A percentile compares a stretch with the other conserved stretches of the same genome.
Conservation (phyloP, 2,797 vertebrate species). For the Sciaenops ocellatus region DNA sequence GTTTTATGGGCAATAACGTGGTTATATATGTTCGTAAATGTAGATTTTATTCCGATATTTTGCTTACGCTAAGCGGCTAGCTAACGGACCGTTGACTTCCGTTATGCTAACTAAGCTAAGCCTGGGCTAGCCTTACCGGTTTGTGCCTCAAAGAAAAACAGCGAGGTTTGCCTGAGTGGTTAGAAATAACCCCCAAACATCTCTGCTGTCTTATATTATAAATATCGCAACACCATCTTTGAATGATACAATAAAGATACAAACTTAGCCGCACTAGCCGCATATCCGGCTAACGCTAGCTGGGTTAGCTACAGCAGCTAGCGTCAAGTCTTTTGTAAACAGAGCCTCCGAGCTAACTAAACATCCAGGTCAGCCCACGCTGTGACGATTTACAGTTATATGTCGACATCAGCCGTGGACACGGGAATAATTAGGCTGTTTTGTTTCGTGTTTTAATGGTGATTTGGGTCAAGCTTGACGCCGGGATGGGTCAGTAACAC, state of each 20-base stretch:
- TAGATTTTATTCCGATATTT: slow-evolving; percentile 44
- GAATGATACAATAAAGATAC: background rate
- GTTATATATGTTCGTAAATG: background rate
- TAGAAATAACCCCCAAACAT: rapidly evolving
- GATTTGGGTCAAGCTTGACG: background rate
- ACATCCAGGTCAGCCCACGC: slow-evolving; percentile 18
- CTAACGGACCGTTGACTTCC: slow-evolving; percentile 74
- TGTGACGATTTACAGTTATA: background rate
- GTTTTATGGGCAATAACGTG: background rate
- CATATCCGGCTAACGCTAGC: slow-evolving; percentile 51
- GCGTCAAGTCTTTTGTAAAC: slow-evolving; percentile 71
- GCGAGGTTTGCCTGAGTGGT: background rate
- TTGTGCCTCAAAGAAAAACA: slow-evolving; percentile 15
- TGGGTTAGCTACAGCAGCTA: slow-evolving; percentile 44
- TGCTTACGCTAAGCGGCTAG: slow-evolving; percentile 56
- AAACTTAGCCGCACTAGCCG: slow-evolving; percentile 25
- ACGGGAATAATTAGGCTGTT: rapidly evolving
- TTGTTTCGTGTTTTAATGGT: rapidly evolving
- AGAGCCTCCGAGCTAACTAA: slow-evolving; percentile 39
- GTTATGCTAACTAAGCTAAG: slow-evolving; percentile 74
- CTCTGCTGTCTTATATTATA: rapidly evolving
- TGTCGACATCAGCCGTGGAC: rapidly evolving
- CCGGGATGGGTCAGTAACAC: slow-evolving; percentile 50
- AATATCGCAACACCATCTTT: background rate
- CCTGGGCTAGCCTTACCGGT: slow-evolving; percentile 44